Percentiles rank a stretch among this genome's conserved stretches.
Conservation (phyloP, 2,888 invertebrate species). For the Stenoptilia bipunctidactyla region DNA sequence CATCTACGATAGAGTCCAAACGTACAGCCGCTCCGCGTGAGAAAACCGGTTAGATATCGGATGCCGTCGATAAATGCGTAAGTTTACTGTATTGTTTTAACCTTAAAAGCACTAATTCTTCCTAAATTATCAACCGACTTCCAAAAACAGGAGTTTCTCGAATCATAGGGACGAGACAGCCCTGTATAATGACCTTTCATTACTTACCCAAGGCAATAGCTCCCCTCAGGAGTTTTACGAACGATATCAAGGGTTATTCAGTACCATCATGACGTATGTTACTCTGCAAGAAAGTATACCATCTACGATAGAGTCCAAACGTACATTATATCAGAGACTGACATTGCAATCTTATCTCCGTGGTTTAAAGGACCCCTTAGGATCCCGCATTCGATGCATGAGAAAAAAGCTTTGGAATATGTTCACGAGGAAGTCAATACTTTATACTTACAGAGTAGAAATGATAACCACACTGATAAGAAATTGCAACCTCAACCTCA, state of each 20-base stretch:
- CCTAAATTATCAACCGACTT: no score
- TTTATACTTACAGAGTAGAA: constrained; percentile 11
- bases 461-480: constrained; percentile 3
- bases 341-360: constrained; percentile 6
- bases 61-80: no score
- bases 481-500: background rate
- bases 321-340: constrained; percentile 6
- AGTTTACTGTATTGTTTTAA: no score
- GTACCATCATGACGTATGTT: constrained; percentile 11
- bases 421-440: constrained; percentile 14
- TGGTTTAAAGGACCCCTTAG: constrained; percentile 9
- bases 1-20: no score
- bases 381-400: constrained; percentile 6
- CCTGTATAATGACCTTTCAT: constrained; percentile 1
- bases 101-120: no score
- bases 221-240: constrained; percentile 12
- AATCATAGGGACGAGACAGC: constrained; percentile 8
- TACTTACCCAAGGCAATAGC: constrained; percentile 3
- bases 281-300: constrained; percentile 6
- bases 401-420: constrained; percentile 12
- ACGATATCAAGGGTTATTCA: no score
- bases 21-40: no score
- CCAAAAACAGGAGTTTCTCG: no score
- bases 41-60: no score
- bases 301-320: constrained; percentile 9